Conservation (phyloP, 23 tunicate species). For the Ascidia mentula region DNA sequence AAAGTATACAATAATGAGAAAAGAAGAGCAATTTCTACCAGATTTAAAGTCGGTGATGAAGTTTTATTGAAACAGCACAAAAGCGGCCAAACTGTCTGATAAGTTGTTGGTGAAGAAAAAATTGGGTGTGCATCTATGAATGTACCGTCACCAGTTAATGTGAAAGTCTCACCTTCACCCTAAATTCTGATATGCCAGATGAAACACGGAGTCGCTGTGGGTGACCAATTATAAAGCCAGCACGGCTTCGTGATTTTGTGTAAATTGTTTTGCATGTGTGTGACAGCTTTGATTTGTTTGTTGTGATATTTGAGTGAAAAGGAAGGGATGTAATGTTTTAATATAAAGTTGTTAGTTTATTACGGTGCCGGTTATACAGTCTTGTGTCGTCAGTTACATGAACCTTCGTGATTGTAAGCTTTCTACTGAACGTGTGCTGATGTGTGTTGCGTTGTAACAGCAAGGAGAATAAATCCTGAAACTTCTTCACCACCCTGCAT, state of each 20-base stretch:
- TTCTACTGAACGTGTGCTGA: background rate
- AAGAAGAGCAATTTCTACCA: constrained; percentile 26
- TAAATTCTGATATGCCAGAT: background rate
- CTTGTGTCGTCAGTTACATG: background rate
- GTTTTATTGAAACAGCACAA: background rate
- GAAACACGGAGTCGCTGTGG: background rate
- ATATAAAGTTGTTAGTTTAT: background rate
- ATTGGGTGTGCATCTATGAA: background rate
- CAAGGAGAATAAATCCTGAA: too few species aligned
- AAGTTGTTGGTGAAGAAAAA: background rate
- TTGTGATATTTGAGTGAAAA: background rate
- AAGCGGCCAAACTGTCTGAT: background rate
- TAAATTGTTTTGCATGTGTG: background rate
- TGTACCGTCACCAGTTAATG: background rate
- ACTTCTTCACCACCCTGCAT: too few species aligned
- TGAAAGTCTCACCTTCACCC: background rate
- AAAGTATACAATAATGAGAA: constrained; percentile 1
- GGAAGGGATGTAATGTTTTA: background rate
- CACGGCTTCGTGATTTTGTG: background rate
- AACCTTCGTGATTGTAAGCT: background rate
- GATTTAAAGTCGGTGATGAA: constrained; percentile 30
- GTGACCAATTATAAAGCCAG: background rate
- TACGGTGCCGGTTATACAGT: background rate
- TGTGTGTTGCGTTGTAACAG: too few species aligned
- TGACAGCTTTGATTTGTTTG: background rate